Percentiles rank a stretch among this genome's conserved stretches.
These are phyloP conservation scores for Chaenocephalus aceratus DNA, from an alignment of 2,113 vertebrate species.

Conservation along the genomic window DNA sequence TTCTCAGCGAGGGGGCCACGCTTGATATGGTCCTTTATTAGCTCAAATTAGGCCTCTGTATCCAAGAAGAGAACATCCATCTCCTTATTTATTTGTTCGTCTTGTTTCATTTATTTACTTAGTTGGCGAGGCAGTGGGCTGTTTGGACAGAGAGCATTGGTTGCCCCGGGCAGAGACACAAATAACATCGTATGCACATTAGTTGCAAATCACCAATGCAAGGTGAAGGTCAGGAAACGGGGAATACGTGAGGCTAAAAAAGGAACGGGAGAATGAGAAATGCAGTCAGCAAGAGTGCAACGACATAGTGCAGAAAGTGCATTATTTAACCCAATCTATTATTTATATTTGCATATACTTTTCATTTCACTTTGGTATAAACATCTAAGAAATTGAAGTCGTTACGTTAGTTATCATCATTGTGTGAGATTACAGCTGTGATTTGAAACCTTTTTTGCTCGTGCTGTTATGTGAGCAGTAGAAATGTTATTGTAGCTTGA, in stretches of 20 bases:
- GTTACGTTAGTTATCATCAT: too few relatives aligned
- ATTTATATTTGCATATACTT: neutral
- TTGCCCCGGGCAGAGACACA: conserved; percentile 63
- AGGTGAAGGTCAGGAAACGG: conserved; percentile 62
- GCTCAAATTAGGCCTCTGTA: conserved; percentile 77
- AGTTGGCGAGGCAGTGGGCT: conserved; percentile 58
- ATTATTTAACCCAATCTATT: neutral
- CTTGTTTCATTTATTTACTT: conserved; percentile 76
- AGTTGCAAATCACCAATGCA: conserved; percentile 67
- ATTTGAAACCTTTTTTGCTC: too few relatives aligned
- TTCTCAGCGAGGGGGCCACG: conserved; percentile 67
- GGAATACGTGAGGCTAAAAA: conserved; percentile 42
- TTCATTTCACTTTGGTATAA: neutral
- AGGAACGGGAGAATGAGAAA: conserved; percentile 8
- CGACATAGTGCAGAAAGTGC: neutral
- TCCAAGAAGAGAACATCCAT: conserved; percentile 72
- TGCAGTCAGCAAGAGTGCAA: neutral
- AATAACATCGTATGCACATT: conserved; percentile 75
- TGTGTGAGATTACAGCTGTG: too few relatives aligned
- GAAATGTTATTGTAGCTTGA: neutral
- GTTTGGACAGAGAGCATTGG: conserved; percentile 63
- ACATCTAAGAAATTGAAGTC: neutral
- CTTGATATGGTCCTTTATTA: conserved; percentile 78
- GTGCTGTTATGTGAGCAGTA: too few relatives aligned
- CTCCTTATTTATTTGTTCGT: conserved; percentile 76